Percentiles rank a stretch among this genome's conserved stretches.
phyloP scores from a whole-genome alignment of 92 coral and sea anemone genomes.

The Siderastrea siderea region DNA sequence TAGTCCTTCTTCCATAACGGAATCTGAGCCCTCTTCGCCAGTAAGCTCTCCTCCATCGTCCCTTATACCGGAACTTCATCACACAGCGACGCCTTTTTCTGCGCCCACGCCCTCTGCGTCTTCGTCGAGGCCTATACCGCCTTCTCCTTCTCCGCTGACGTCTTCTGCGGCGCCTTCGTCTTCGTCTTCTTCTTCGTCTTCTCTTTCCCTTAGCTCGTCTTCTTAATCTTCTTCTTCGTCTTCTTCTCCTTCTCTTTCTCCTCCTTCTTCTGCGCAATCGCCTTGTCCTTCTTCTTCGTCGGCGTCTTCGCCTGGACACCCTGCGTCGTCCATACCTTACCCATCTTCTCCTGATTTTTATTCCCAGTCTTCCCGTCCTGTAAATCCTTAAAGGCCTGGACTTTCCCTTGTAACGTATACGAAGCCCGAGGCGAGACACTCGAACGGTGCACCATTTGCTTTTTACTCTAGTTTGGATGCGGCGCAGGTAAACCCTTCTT shows the following conservation, averaged over 20 bases:
- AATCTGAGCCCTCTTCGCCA: conserved; percentile 14
- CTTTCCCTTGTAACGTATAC: background rate
- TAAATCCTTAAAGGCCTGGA: background rate
- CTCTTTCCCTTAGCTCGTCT: conserved; percentile 22
- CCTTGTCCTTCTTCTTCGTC: conserved; percentile 25
- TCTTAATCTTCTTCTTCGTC: conserved; percentile 16
- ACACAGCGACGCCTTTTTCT: conserved; percentile 37
- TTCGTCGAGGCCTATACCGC: conserved; percentile 8
- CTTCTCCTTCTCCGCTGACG: conserved; percentile 7
- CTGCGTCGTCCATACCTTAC: background rate
- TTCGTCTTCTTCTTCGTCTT: conserved; percentile 33
- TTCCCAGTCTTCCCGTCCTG: background rate
- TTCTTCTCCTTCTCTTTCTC: conserved; percentile 12
- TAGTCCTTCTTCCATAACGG: background rate
- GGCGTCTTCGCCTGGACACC: conserved; percentile 17
- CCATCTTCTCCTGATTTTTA: background rate
- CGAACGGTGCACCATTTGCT: background rate
- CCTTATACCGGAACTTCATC: conserved; percentile 2
- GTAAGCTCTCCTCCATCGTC: conserved; percentile 17
- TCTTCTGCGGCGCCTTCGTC: conserved; percentile 11
- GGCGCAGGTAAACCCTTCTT: background rate
- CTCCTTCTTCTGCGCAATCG: conserved; percentile 13
- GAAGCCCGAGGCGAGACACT: background rate
- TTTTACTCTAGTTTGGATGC: background rate
- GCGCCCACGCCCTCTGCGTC: background rate